Percentiles rank a stretch among this genome's conserved stretches.
Evolutionary conservation across 2,888 invertebrate genomes (phyloP).

Genomic region (Caenorhabditis sinica): DNA sequence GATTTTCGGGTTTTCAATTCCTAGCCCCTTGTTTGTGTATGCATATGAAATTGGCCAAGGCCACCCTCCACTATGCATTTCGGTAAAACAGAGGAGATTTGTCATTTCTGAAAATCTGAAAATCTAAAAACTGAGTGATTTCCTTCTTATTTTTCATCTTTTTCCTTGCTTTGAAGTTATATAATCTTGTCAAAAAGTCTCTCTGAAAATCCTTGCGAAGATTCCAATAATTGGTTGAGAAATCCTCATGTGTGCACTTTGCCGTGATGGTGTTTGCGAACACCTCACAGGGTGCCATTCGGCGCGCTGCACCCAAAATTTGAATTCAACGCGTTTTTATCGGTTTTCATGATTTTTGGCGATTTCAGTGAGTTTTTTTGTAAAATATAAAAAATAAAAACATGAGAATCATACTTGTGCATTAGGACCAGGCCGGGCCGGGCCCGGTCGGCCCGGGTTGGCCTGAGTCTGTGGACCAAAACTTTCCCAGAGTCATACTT

Average conservation of each 20-base stretch:
- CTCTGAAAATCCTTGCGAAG: background rate
- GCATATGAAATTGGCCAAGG: background rate
- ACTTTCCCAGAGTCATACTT: no score
- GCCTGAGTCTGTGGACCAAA: no score
- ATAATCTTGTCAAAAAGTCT: background rate
- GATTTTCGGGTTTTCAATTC: background rate
- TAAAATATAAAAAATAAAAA: background rate
- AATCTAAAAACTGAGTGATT: background rate
- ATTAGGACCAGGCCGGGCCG: background rate
- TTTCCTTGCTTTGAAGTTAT: no score
- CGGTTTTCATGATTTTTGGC: background rate
- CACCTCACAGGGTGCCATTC: background rate
- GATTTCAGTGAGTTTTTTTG: background rate
- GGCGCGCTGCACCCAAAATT: conserved; percentile 38
- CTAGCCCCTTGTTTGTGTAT: background rate
- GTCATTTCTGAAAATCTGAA: background rate
- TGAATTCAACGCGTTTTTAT: conserved; percentile 14
- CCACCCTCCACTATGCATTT: background rate
- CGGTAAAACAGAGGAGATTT: background rate
- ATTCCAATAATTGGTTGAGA: background rate
- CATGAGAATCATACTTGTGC: no score
- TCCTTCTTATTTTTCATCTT: no score
- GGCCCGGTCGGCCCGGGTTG: no score
- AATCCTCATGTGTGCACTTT: conserved; percentile 17
- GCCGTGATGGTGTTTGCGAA: conserved; percentile 48